Percentiles rank a stretch among this genome's conserved stretches.
Conservation (phyloP, 2,797 vertebrate species). For the Toxotes lorentzi region DNA sequence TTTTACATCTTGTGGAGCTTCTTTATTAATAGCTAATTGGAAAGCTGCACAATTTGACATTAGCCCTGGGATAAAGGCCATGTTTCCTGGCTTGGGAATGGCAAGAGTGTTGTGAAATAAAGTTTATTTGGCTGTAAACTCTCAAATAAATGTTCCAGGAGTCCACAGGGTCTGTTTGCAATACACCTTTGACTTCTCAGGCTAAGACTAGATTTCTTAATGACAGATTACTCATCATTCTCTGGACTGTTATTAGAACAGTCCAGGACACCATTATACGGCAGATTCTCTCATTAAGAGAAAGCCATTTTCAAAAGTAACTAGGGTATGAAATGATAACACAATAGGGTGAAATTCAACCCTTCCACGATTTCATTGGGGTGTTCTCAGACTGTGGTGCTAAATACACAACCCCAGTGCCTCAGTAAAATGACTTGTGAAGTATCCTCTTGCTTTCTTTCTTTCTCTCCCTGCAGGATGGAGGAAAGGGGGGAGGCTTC, state of each 20-base stretch:
- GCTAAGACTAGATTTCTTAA: constrained; percentile 12
- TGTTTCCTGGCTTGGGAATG: constrained; percentile 14
- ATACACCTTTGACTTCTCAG: constrained; percentile 26
- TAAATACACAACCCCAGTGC: constrained; percentile 52
- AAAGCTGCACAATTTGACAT: constrained; percentile 15
- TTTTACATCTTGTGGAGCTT: not conserved
- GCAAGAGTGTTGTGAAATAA: constrained; percentile 45
- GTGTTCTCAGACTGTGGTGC: constrained; percentile 39
- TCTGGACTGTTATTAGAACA: not conserved
- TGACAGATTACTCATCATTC: not conserved
- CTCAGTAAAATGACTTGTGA: constrained; percentile 65
- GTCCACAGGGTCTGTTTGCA: constrained; percentile 28
- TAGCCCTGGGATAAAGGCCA: not conserved
- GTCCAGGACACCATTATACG: not conserved
- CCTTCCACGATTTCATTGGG: constrained; percentile 25
- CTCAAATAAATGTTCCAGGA: constrained; percentile 47
- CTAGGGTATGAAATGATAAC: constrained; percentile 33
- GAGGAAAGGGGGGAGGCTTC: constrained; percentile 70
- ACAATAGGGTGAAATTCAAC: constrained; percentile 8
- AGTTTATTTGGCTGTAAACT: constrained; percentile 64
- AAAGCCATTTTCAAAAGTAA: constrained; percentile 21
- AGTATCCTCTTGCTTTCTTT: constrained; percentile 66
- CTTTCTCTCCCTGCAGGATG: constrained; percentile 73
- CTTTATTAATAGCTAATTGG: not conserved
- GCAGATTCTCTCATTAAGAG: not conserved